phyloP scores from a whole-genome alignment of 2,888 invertebrate genomes.

The Pammene fasciana region DNA sequence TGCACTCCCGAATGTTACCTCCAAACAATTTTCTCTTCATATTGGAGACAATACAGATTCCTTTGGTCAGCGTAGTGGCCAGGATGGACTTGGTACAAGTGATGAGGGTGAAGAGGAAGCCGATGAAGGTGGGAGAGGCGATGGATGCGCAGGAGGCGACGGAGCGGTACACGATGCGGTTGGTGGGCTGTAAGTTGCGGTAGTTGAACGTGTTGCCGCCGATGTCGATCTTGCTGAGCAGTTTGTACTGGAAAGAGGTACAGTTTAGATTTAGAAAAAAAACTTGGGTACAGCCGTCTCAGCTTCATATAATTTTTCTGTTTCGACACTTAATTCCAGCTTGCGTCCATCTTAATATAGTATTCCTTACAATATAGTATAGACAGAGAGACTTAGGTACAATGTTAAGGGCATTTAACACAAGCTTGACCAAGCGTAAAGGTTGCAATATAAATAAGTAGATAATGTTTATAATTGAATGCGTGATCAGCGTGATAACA shows the following conservation, averaged over 20 bases:
- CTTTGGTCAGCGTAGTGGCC: constrained; percentile 54
- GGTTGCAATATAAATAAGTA: constrained; percentile 11
- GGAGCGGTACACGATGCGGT: constrained; percentile 71
- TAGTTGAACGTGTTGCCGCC: constrained; percentile 74
- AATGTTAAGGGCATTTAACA: constrained; percentile 2
- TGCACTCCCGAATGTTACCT: constrained; percentile 47
- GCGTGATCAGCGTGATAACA: background rate
- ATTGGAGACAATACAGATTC: constrained; percentile 59
- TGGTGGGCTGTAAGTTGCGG: constrained; percentile 68
- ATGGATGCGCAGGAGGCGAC: constrained; percentile 59
- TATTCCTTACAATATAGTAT: too few species aligned
- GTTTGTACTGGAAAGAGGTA: constrained; percentile 53
- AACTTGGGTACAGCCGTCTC: too few species aligned
- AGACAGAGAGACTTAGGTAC: background rate
- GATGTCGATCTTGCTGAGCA: constrained; percentile 64
- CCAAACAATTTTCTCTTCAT: constrained; percentile 64
- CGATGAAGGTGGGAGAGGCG: constrained; percentile 52
- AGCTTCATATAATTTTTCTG: too few species aligned
- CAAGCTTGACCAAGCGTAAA: constrained; percentile 10
- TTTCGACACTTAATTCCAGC: too few species aligned
- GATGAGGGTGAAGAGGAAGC: constrained; percentile 56
- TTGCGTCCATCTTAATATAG: too few species aligned
- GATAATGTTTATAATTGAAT: constrained; percentile 1
- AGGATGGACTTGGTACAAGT: constrained; percentile 58
- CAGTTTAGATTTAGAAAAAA: background rate